Evolutionary conservation across 35 echinoderm and acorn worm genomes (phyloP).

Genomic region (Holothuria glaberrima): DNA sequence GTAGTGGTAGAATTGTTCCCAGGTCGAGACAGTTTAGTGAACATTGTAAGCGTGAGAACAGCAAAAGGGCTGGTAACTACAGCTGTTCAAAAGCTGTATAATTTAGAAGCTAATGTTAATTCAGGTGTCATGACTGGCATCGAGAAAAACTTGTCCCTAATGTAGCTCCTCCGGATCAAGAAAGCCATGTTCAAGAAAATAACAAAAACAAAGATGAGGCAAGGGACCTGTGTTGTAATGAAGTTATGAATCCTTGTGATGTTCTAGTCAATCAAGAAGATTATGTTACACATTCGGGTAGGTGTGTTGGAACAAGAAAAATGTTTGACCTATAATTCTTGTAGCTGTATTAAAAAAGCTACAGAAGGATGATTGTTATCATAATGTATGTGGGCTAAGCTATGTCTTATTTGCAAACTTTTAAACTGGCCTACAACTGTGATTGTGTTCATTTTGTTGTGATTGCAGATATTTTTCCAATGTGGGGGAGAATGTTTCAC

Average conservation of each 20-base stretch:
- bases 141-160: background rate
- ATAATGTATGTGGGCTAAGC: background rate
- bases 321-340: background rate
- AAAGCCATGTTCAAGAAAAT: background rate
- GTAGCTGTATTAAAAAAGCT: background rate
- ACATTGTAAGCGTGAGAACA: background rate
- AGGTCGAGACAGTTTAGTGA: background rate
- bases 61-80: background rate
- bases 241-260: background rate
- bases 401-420: background rate
- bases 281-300: constrained; percentile 36
- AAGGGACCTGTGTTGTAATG: background rate
- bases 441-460: background rate
- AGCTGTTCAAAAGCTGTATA: constrained; percentile 18
- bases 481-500: constrained; percentile 40
- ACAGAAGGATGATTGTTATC: background rate
- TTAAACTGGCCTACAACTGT: background rate
- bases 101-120: constrained; percentile 11
- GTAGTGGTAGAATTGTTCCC: constrained; percentile 14
- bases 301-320: constrained; percentile 30
- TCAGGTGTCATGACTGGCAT: background rate
- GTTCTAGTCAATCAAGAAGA: constrained; percentile 4
- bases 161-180: background rate
- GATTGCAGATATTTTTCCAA: constrained; percentile 23
- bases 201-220: background rate